These are phyloP conservation scores for Choloepus didactylus DNA, from an alignment of 2,797 vertebrate genomes.

Conservation along the genomic window DNA sequence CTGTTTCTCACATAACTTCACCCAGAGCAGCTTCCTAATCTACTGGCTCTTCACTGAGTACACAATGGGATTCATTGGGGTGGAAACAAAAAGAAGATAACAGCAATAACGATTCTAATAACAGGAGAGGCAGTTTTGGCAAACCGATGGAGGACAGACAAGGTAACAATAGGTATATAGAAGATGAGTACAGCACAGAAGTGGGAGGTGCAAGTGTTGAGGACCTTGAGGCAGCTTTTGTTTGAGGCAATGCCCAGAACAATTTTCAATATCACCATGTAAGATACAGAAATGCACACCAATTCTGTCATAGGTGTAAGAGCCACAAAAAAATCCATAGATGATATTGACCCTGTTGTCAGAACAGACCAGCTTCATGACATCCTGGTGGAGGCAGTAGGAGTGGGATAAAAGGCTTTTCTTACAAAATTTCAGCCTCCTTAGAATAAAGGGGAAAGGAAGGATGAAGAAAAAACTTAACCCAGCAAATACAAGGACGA, in stretches of 20 bases:
- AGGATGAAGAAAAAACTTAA: background rate
- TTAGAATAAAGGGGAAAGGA: background rate
- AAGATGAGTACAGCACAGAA: background rate
- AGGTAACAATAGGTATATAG: background rate
- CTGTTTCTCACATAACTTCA: background rate
- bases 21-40: background rate
- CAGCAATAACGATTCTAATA: background rate
- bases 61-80: background rate
- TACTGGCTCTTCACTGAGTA: background rate
- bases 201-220: constrained; percentile 18
- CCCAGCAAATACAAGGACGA: background rate
- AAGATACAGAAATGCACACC: background rate
- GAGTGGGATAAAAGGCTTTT: too few species aligned
- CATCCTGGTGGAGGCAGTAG: constrained; percentile 55
- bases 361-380: constrained; percentile 47
- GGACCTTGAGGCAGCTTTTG: too few species aligned
- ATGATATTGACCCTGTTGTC: constrained; percentile 84
- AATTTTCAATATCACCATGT: background rate
- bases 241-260: background rate
- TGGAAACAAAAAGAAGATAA: background rate
- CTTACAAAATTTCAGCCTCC: background rate
- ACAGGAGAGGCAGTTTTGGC: background rate
- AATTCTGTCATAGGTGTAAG: background rate
- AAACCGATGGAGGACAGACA: background rate
- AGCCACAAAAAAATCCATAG: constrained; percentile 82